phyloP scores from a whole-genome alignment of 2,113 vertebrate species.

The Mustela nigripes region DNA sequence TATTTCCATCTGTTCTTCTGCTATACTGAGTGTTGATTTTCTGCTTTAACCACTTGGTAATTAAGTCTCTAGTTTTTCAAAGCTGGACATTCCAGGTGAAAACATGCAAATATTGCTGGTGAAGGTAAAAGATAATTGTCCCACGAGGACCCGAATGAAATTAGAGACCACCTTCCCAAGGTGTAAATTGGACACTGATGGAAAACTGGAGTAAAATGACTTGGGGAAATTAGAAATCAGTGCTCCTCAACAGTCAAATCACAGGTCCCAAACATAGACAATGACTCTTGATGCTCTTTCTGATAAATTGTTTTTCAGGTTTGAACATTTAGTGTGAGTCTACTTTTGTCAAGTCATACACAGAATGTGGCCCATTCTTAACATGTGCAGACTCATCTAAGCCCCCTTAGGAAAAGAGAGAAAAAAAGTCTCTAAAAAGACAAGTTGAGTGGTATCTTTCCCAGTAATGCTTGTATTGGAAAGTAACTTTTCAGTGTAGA shows the following conservation, averaged over 20 bases:
- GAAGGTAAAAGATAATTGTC: slow-evolving; percentile 16
- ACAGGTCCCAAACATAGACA: neutral
- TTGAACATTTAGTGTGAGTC: slow-evolving; percentile 33
- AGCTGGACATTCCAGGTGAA: neutral
- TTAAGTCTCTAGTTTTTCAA: neutral
- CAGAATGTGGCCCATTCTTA: slow-evolving; percentile 6
- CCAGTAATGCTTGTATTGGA: slow-evolving; percentile 13
- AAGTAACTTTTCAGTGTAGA: slow-evolving; percentile 1
- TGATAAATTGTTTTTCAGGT: slow-evolving; percentile 25
- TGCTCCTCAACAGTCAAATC: neutral
- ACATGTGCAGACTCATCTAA: neutral
- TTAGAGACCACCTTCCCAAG: neutral
- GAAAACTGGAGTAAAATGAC: slow-evolving; percentile 46
- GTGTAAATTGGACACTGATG: slow-evolving; percentile 23
- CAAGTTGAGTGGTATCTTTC: neutral
- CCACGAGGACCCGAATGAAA: neutral
- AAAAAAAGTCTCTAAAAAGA: neutral
- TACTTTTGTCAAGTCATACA: neutral
- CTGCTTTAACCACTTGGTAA: slow-evolving; percentile 12
- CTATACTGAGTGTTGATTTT: slow-evolving; percentile 27
- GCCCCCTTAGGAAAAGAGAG: neutral
- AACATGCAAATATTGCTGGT: neutral
- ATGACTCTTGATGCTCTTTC: neutral
- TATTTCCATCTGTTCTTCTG: slow-evolving; percentile 31
- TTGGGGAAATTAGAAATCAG: slow-evolving; percentile 38